Percentiles rank a stretch among this genome's conserved stretches.
Evolutionary conservation across 2,113 vertebrate genomes (phyloP).

Genomic region (Boleophthalmus pectinirostris): DNA sequence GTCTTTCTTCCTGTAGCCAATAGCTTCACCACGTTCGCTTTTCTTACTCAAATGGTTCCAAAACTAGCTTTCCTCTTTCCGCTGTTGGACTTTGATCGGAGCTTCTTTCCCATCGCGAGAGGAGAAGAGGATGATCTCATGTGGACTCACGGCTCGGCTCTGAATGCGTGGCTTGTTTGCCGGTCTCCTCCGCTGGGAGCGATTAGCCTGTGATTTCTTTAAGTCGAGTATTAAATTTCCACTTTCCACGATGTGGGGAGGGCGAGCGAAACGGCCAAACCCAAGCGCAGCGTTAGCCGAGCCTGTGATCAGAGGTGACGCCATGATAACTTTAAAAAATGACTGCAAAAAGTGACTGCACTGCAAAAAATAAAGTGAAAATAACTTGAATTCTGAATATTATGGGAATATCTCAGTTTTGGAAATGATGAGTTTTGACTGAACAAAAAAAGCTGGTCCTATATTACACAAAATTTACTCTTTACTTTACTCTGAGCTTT

Average conservation of each 20-base stretch:
- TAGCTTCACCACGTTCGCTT: too few relatives aligned
- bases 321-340: slow-evolving; percentile 46
- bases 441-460: too few relatives aligned
- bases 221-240: slow-evolving; percentile 55
- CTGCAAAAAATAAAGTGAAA: not conserved
- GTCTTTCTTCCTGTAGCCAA: too few relatives aligned
- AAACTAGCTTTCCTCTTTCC: slow-evolving; percentile 24
- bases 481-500: too few relatives aligned
- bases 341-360: slow-evolving; percentile 11
- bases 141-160: slow-evolving; percentile 47
- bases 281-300: slow-evolving; percentile 36
- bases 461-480: too few relatives aligned
- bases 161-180: slow-evolving; percentile 38
- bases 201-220: slow-evolving; percentile 37
- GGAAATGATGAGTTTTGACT: too few relatives aligned
- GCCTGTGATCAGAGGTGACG: slow-evolving; percentile 52
- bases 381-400: not conserved
- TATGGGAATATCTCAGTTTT: too few relatives aligned
- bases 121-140: slow-evolving; percentile 60
- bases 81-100: slow-evolving; percentile 51
- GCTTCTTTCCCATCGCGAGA: slow-evolving; percentile 38
- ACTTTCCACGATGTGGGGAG: slow-evolving; percentile 52
- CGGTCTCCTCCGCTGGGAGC: slow-evolving; percentile 32
- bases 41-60: slow-evolving; percentile 15
- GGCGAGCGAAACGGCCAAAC: slow-evolving; percentile 47